Base-by-base conservation (phyloP, 2,113 vertebrate species). In the Vidua chalybeata region DNA sequence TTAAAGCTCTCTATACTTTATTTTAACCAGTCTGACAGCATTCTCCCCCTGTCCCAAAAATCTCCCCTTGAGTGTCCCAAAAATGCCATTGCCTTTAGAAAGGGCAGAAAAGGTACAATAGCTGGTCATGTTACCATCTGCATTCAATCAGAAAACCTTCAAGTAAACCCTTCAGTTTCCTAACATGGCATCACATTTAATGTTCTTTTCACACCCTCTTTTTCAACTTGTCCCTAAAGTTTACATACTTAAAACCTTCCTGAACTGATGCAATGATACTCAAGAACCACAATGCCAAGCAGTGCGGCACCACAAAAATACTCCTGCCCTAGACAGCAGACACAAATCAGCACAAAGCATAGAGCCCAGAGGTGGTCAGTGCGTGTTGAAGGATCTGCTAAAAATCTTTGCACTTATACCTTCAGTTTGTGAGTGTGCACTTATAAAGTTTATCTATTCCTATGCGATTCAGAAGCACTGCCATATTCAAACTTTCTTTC, bases 221-320 rank as follows among this genome's bases (percentile, higher is more conserved):
- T 13, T 73, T 61, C 59, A 79, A 33, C 8, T 23, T 84, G 15
- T 61, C 45, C 24, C 18, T 45, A 15, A 85, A 28, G 10, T 37
- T 54, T n/a, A 45, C 24, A 10, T 22, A 46, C 6, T 51, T 84
- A 27, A 45, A 76, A 15, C 10, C 4, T 41, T 69, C 59, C 72
- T 64, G 33, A 85, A 76, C 0, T n/a, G 45, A 18, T 7, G 8
- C 18, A 59, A 33, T 0, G 1, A 43, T 46, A 82, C 30, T 61
- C 14, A 68, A 52, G 54, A 85, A n/a, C 9, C 35, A 51, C 35
- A 78, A 5, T 1, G 3, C 15, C 16, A 64, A 75, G 15, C 2
- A 7, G 9, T 8, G 7, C 6, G 6, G 45, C 30, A 45, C 30
- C 8, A 17, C 55, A 46, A 56, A 92, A 31, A 13, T 41, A 27